Percentiles rank a stretch among this genome's conserved stretches.
phyloP scores from a whole-genome alignment of 2,113 vertebrate genomes.

The Nipponia nippon region DNA sequence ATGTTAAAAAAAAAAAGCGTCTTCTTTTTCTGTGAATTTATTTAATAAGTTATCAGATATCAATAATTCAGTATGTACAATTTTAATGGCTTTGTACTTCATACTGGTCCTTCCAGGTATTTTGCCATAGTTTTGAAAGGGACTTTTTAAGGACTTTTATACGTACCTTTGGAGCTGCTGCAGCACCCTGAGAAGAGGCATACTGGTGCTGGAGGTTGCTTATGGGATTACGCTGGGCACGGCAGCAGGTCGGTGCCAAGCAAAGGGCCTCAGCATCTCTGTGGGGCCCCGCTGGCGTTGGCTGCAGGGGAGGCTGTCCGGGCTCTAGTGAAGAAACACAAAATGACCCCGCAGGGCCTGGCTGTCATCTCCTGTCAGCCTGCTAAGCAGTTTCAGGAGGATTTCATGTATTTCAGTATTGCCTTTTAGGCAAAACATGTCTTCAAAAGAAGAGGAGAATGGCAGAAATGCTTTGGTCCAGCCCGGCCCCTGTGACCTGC shows the following conservation, averaged over 20 bases:
- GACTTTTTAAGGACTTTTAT: neutral
- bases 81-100: slow-evolving; percentile 52
- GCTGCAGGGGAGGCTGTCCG: neutral
- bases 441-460: neutral
- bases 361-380: neutral
- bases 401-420: neutral
- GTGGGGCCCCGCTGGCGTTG: neutral
- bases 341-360: neutral
- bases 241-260: neutral
- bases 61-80: neutral
- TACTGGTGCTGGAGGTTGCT: neutral
- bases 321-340: neutral
- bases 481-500: neutral
- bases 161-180: neutral
- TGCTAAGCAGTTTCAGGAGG: neutral
- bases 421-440: rapidly evolving
- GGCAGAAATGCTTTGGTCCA: neutral
- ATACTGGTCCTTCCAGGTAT: slow-evolving; percentile 21
- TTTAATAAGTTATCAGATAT: neutral
- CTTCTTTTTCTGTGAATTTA: neutral
- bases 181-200: neutral
- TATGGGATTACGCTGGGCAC: neutral
- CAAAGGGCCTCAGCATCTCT: neutral
- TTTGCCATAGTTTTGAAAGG: slow-evolving; percentile 1
- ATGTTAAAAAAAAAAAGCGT: neutral